These are phyloP conservation scores for Drosophila triauraria DNA, from an alignment of 1,140 invertebrate species.

Conservation along the genomic window DNA sequence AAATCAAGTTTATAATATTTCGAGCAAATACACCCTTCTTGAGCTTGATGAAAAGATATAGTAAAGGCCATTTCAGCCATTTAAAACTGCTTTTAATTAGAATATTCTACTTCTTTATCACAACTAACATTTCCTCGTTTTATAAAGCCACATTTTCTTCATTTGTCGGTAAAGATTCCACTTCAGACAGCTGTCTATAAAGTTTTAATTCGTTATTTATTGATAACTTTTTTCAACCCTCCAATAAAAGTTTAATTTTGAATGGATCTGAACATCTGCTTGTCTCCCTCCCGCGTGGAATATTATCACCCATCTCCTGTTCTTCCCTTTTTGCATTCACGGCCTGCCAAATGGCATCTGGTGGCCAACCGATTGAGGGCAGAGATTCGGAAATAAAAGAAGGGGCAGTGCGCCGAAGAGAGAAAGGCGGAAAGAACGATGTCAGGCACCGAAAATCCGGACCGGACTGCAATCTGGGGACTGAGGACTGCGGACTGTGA, in stretches of 20 bases:
- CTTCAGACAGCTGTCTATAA: slow-evolving; percentile 22
- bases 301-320: slow-evolving; percentile 20
- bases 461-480: slow-evolving; percentile 12
- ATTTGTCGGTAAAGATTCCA: not conserved
- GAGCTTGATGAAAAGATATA: not conserved
- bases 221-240: slow-evolving; percentile 21
- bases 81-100: too few species aligned
- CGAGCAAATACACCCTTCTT: not conserved
- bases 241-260: slow-evolving; percentile 26
- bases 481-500: slow-evolving; percentile 17
- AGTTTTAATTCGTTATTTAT: slow-evolving; percentile 37
- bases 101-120: not conserved
- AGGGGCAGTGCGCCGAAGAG: not conserved
- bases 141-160: not conserved
- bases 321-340: slow-evolving; percentile 23
- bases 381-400: slow-evolving; percentile 28
- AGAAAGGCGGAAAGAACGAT: slow-evolving; percentile 34
- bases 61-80: too few species aligned
- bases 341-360: slow-evolving; percentile 49
- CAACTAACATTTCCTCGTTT: not conserved
- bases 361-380: slow-evolving; percentile 37
- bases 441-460: slow-evolving; percentile 43
- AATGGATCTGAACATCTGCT: slow-evolving; percentile 36
- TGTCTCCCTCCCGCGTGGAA: not conserved
- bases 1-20: not conserved